phyloP scores from a whole-genome alignment of 2,797 vertebrate species.

The Takifugu ocellatus region DNA sequence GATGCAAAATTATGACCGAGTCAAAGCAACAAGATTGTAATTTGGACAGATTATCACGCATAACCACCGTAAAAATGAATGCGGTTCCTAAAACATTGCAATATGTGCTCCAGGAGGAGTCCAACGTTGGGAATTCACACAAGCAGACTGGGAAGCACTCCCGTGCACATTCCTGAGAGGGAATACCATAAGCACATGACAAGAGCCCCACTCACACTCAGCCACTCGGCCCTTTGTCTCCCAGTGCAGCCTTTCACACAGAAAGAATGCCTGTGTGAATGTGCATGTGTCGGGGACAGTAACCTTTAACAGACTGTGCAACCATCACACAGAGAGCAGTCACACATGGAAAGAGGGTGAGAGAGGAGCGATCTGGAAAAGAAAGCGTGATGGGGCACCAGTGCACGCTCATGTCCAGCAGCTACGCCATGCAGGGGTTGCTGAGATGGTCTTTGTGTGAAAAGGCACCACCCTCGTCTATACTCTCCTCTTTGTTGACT shows the following conservation, averaged over 20 bases:
- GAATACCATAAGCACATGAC: conserved; percentile 66
- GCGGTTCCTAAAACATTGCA: conserved; percentile 12
- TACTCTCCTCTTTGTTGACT: conserved; percentile 19
- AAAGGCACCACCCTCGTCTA: conserved; percentile 14
- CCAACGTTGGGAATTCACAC: conserved; percentile 39
- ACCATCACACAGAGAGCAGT: conserved; percentile 38
- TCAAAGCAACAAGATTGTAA: too few species aligned
- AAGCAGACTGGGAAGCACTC: conserved; percentile 46
- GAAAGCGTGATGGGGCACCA: conserved; percentile 29
- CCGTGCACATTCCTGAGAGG: conserved; percentile 64
- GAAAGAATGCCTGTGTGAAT: conserved; percentile 54
- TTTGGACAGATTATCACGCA: too few species aligned
- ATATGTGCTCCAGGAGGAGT: conserved; percentile 7
- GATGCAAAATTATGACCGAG: too few species aligned
- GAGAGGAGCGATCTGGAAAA: conserved; percentile 9
- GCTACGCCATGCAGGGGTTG: conserved; percentile 58
- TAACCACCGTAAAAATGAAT: too few species aligned
- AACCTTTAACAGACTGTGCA: conserved; percentile 50
- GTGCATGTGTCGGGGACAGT: conserved; percentile 48
- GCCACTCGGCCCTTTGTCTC: conserved; percentile 60
- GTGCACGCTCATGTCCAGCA: conserved; percentile 47
- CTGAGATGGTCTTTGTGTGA: conserved; percentile 43
- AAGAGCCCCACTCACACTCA: conserved; percentile 58
- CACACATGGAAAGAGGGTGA: conserved; percentile 12
- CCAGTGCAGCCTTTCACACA: conserved; percentile 62